Base-by-base conservation (phyloP, 1,140 invertebrate genomes). In the Bilobella aurantiaca region DNA sequence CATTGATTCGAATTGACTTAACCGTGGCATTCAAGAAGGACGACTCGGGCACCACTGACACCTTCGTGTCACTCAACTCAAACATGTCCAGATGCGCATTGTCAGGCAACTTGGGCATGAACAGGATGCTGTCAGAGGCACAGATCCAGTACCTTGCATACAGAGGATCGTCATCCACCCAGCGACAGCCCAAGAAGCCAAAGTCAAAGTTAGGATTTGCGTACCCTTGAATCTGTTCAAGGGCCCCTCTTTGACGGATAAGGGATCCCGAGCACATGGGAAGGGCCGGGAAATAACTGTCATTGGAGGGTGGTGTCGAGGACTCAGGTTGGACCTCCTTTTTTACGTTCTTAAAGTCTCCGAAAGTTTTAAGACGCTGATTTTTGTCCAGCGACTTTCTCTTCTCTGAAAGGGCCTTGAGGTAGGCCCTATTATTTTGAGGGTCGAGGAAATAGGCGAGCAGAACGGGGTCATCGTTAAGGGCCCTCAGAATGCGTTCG, bases 1-100 rank as follows among this genome's bases (percentile, higher is more conserved):
- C 21, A 46, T 67, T 37, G 1, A 67, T 14, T 29, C 34, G 37
- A 8, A 67, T 1, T 1, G 25, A 28, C n/a, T 56, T 42, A 27
- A 67, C 49, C 37, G 5, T 31, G 1, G 18, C 5, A 21, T 56
- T 31, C 1, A 25, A 46, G 42, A 67, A 67, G 1, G 65, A 46
- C 8, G 25, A n/a, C 46, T 27, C 1, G 28, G 37, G 31, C 27
- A 69, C n/a, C 1, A 14, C 29, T n/a, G 31, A 1, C 3, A 66
- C 62, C 30, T n/a, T 1, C 5, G 68, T 66, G 2, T n/a, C 1
- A 28, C 46, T 65, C 23, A 69, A 21, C 12, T 62, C 49, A 18
- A 69, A 63, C 2, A 62, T 14, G 16, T 65, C 34, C 3, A 69
- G 60, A 14, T 62, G 1, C 18, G 34, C 18, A 18, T 42, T 42